A percentile compares a stretch with the other conserved stretches of the same genome.
These are phyloP conservation scores for Nixonia krombeini DNA, from an alignment of 1,140 invertebrate species.

Conservation along the genomic window DNA sequence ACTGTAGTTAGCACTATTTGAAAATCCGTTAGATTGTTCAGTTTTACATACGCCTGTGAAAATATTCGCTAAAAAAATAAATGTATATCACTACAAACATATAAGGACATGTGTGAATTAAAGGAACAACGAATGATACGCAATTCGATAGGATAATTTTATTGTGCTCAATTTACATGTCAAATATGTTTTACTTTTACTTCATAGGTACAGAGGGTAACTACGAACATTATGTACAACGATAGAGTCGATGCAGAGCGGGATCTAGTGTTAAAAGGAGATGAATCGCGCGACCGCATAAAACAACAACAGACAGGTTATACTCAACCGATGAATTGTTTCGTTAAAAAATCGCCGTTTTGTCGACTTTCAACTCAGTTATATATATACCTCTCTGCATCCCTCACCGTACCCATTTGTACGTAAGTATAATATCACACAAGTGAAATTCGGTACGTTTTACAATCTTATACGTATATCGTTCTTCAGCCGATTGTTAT, in stretches of 20 bases:
- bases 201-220: conserved; percentile 51
- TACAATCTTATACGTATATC: conserved; percentile 16
- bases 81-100: no score
- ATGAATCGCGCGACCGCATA: conserved; percentile 14
- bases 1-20: not conserved
- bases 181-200: conserved; percentile 46
- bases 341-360: conserved; percentile 17
- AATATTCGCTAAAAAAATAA: no score
- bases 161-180: conserved; percentile 51
- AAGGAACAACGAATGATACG: no score
- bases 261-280: not conserved
- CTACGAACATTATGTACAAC: conserved; percentile 43
- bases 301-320: not conserved
- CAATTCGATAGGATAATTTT: conserved; percentile 32
- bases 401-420: conserved; percentile 2
- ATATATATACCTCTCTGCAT: not conserved
- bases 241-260: conserved; percentile 15
- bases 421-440: conserved; percentile 35
- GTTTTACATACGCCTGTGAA: no score
- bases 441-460: conserved; percentile 25
- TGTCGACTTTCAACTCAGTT: not conserved
- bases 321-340: not conserved
- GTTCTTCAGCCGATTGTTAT: not conserved
- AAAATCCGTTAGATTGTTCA: not conserved
- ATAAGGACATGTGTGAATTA: no score